Evolutionary conservation across 2,113 vertebrate species (phyloP), one percentile per base, ranked within the genome.

Genomic region (Dromas ardeola): DNA sequence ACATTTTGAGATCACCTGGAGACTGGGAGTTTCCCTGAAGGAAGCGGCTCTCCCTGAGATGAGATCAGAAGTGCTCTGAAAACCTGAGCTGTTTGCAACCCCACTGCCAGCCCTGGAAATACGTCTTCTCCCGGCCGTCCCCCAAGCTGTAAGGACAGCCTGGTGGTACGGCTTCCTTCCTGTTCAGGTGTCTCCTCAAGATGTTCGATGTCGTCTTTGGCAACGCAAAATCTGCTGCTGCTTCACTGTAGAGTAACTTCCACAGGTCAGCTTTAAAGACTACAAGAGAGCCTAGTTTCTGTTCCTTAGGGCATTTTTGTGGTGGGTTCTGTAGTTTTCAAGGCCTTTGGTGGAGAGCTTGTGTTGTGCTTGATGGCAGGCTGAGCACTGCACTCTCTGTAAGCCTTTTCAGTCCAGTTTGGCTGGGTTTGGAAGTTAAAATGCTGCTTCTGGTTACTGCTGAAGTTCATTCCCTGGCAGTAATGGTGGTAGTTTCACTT

Each of bases 1-100:
- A 95, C 89, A 3, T 93, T 96, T 95, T 96, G 91, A 93, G 95
- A 94, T 95, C 95, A 95, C 34, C 59, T 82, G 67, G 49, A 67
- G 73, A 29, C 47, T 43, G 52, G 50, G 71, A 74, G 74, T 38
- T 93, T 77, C 40, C 38, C 25, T 65, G 6, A 76, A 72, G 66
- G 45, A 84, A 77, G 43, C 38, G 7, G 56, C 21, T 25, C 14
- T 49, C 36, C 1, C 3, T 47, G 52, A 36, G 36, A 30, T 34
- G 21, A 25, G 8, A 49, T 87, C 43, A 69, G 81, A 87, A 81
- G 45, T 14, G 32, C 36, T 40, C n/a, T 78, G 65, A 36, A 82
- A 76, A 63, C 17, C 8, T 1, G 5, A 66, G 63, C 32, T 32
- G 8, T 78, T 63, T 42, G 53, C 45, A 91, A 4, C 11, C 63